phyloP scores from a whole-genome alignment of 1,140 invertebrate species.

The Cydia splendana region DNA sequence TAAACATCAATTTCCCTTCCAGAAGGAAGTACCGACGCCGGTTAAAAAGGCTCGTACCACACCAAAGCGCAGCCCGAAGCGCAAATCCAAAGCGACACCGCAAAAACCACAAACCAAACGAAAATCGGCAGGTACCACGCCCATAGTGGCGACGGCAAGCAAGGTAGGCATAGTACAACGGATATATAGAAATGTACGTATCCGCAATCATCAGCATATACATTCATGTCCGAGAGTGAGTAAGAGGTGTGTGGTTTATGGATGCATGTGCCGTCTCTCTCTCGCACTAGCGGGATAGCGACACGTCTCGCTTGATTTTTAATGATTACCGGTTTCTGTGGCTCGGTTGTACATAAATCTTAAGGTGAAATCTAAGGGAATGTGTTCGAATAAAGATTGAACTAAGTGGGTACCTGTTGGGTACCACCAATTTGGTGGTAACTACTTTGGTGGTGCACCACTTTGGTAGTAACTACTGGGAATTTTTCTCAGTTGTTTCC shows the following conservation, averaged over 20 bases:
- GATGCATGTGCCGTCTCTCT: conserved; percentile 39
- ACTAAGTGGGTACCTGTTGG: too few species aligned
- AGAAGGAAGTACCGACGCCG: conserved; percentile 59
- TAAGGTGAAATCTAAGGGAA: background rate
- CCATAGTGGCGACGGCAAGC: conserved; percentile 69
- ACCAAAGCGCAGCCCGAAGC: conserved; percentile 64
- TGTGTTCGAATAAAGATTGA: too few species aligned
- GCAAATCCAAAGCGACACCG: conserved; percentile 50
- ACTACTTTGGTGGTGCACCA: too few species aligned
- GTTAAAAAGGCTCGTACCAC: conserved; percentile 64
- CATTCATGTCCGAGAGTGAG: conserved; percentile 57
- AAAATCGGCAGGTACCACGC: conserved; percentile 67
- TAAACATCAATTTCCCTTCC: conserved; percentile 36
- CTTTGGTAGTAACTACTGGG: too few species aligned
- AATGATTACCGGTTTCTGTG: conserved; percentile 3
- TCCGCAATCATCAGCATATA: conserved; percentile 67
- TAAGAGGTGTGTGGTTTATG: conserved; percentile 44
- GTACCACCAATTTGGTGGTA: too few species aligned
- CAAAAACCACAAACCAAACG: conserved; percentile 53
- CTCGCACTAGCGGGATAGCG: conserved; percentile 39
- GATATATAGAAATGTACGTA: conserved; percentile 81
- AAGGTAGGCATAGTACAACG: conserved; percentile 81
- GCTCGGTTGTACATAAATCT: background rate
- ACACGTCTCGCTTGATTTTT: conserved; percentile 39
- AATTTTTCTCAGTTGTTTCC: too few species aligned